Percentiles rank a stretch among this genome's conserved stretches.
Conservation (phyloP, 2,888 invertebrate genomes). For the Acrocyrtus sp. region DNA sequence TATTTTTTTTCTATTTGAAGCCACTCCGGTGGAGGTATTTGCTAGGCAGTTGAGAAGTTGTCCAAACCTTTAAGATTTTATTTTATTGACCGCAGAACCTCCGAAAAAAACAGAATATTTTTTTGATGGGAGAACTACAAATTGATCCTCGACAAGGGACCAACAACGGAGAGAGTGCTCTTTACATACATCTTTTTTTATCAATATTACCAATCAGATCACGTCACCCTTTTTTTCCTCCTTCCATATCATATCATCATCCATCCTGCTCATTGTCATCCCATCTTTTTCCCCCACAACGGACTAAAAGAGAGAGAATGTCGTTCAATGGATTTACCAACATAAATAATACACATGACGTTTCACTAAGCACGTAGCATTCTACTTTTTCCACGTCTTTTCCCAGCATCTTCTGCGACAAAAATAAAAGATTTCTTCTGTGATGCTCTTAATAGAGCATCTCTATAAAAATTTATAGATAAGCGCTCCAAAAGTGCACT, state of each 20-base stretch:
- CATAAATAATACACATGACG: conserved; percentile 42
- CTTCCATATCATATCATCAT: conserved; percentile 17
- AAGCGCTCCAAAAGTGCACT: too few species aligned
- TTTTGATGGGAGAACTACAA: background rate
- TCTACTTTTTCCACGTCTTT: background rate
- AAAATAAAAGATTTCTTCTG: background rate
- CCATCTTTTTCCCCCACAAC: too few species aligned
- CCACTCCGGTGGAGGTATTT: too few species aligned
- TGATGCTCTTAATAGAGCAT: too few species aligned
- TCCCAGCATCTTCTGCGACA: conserved; percentile 1
- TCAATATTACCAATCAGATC: conserved; percentile 50
- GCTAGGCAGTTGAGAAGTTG: too few species aligned
- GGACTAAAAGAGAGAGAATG: too few species aligned
- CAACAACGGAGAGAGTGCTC: conserved; percentile 14
- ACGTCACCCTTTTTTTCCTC: conserved; percentile 43
- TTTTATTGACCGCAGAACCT: too few species aligned
- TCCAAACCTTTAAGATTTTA: too few species aligned
- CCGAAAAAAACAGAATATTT: too few species aligned
- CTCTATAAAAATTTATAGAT: too few species aligned
- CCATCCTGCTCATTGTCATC: conserved; percentile 29
- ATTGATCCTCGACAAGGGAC: conserved; percentile 12
- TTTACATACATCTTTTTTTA: conserved; percentile 25
- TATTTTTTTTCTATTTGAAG: background rate
- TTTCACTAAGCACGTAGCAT: conserved; percentile 14
- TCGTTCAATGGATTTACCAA: conserved; percentile 11